Base-by-base conservation (phyloP, 2,797 vertebrate species). In the Acropternis orthonyx region DNA sequence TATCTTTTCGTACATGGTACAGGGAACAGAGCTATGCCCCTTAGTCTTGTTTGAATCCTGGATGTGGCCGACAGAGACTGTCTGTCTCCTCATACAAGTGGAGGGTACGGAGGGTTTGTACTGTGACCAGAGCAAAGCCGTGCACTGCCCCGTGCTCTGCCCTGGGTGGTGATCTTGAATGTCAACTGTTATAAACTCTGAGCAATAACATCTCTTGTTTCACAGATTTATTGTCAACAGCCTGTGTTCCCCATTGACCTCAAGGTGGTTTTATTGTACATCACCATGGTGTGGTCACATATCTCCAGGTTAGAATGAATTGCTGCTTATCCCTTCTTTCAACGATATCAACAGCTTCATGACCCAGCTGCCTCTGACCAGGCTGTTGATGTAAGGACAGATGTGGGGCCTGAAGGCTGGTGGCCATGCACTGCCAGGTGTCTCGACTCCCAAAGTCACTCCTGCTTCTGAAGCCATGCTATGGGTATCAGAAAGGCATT, bases 181-280 rank as follows among this genome's bases (percentile, higher is more conserved):
- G 95, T 89, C 89, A 94, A 75, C 91, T 74, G 82, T 51, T 92
- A 91, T 92, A 91, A 95, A 94, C 78, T 67, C 74, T 32, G 49
- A 89, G 93, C n/a, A 55, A 96, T 95, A 95, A 96, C 87, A 92
- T 72, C 68, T 74, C 81, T 83, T 54, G 36, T 95, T 96, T 92
- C 91, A 75, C 85, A 69, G 92, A 95, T 96, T 95, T 97, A 89
- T 96, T 93, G 91, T 72, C 94, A 92, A 52, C 89, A 87, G 75
- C 62, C 68, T 37, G 49, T 55, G 8, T 92, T 97, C 91, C 92
- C 93, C 95, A 77, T 96, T 97, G 96, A 94, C 95, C 96, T 96
- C 89, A 80, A 87, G 75, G 79, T 94, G 84, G 86, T 95, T 97
- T 96, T 96, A 97, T 93, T 91, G 91, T 95, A 80, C 85, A 92